Evolutionary conservation across 2,888 invertebrate species (phyloP), one percentile per base, ranked within the genome.

Genomic region (Mechanitis messenoides): DNA sequence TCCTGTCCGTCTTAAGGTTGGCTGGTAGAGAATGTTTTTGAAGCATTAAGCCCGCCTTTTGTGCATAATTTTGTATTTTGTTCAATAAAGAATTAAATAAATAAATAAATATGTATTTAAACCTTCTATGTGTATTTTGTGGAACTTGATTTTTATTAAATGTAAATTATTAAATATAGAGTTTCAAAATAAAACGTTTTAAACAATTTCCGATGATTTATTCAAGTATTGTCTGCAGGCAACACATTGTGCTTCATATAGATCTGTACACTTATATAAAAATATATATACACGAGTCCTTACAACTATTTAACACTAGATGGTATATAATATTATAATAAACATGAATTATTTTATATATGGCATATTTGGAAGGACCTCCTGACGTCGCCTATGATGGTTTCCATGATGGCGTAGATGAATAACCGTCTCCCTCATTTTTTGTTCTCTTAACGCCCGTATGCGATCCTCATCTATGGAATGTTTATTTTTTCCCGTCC

Each of bases 331-430:
- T 56, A 59, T 59, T 63, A 60, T 61, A 60, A 62, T 66, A 57
- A 60, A 62, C 63, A 66, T 62, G 59, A 63, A 65, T 78, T 80
- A 87, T 83, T 88, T 88, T 62, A 86, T 87, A 69, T 85, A 88
- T 55, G 87, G 85, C 71, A 81, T 75, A 66, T 86, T 84, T 31
- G 86, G 85, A 31, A 83, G 70, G 12, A 73, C 71, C 59, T 88
- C 88, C 9, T 82, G 78, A 72, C 84, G 87, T 71, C 85, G 79
- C 5, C 85, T 80, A 67, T 85, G 89, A 68, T 88, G 90, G 28
- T 76, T 72, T 47, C 88, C 88, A 68, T 88, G 88, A 68, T 90
- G 90, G 73, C 90, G 79, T 72, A 90, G 77, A 75, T 88, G 90
- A 71, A 89, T 87, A 61, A 85, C 77, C 1, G 86, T 77, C 67